phyloP scores from a whole-genome alignment of 2,113 vertebrate genomes.

The Collichthys lucidus region DNA sequence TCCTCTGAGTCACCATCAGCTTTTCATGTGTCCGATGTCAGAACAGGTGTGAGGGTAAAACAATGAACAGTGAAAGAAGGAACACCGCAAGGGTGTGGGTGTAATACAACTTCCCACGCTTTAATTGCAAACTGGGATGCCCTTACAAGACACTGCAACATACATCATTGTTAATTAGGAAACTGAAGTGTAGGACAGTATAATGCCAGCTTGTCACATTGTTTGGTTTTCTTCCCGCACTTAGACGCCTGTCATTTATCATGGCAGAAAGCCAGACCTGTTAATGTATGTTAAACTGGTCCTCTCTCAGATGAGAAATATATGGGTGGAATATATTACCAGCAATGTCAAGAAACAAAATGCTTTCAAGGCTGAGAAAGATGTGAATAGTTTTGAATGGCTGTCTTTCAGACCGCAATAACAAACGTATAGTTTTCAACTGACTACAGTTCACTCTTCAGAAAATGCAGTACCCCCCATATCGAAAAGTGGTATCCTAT shows the following conservation, averaged over 20 bases:
- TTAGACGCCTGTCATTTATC: slow-evolving; percentile 54
- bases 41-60: slow-evolving; percentile 75
- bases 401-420: background rate
- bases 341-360: slow-evolving; percentile 78
- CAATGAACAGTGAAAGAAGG: slow-evolving; percentile 55
- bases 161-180: slow-evolving; percentile 64
- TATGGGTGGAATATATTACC: slow-evolving; percentile 65
- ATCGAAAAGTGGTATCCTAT: background rate
- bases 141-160: slow-evolving; percentile 64
- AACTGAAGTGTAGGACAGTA: slow-evolving; percentile 37
- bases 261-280: slow-evolving; percentile 58
- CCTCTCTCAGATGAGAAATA: slow-evolving; percentile 67
- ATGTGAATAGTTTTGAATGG: slow-evolving; percentile 9
- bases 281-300: slow-evolving; percentile 56
- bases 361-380: slow-evolving; percentile 53
- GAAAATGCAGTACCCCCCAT: background rate
- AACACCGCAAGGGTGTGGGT: slow-evolving; percentile 56
- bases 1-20: slow-evolving; percentile 73
- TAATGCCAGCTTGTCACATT: slow-evolving; percentile 51
- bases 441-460: background rate
- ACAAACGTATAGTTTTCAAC: background rate
- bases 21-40: slow-evolving; percentile 66
- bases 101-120: slow-evolving; percentile 66
- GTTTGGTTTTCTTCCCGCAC: slow-evolving; percentile 57
- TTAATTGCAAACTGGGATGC: slow-evolving; percentile 43